Conservation (phyloP, 2,888 invertebrate genomes). For the Scrobipalpa costella region DNA sequence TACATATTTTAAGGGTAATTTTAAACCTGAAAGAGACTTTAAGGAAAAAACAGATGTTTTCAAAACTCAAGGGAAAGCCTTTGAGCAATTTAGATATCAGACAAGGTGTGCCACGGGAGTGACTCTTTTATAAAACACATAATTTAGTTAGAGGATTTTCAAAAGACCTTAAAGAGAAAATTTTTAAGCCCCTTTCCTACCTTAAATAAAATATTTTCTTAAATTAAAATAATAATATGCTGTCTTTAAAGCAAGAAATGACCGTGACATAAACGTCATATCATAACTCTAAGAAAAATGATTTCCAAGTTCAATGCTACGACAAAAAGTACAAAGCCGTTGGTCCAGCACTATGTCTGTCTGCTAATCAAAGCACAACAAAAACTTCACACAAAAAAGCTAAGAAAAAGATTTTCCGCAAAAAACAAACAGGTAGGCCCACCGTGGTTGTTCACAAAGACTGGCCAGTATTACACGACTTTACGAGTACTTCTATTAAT, state of each 20-base stretch:
- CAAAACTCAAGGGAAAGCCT: too few relatives aligned
- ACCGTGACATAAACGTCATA: not conserved
- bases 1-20: not conserved
- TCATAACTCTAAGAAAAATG: not conserved
- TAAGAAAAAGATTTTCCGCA: slow-evolving; percentile 18
- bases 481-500: not conserved
- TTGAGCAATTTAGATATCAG: too few relatives aligned
- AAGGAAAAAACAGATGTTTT: too few relatives aligned
- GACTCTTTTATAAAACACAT: too few relatives aligned
- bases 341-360: not conserved
- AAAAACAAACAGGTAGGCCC: slow-evolving; percentile 25
- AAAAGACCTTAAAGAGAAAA: too few relatives aligned
- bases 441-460: slow-evolving; percentile 3
- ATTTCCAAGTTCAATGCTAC: slow-evolving; percentile 6
- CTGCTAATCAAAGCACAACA: slow-evolving; percentile 12
- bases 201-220: too few relatives aligned
- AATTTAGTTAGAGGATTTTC: too few relatives aligned
- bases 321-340: not conserved
- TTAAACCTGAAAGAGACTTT: too few relatives aligned
- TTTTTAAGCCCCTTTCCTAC: too few relatives aligned
- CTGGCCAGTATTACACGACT: not conserved
- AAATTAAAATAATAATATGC: not conserved
- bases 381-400: slow-evolving; percentile 15
- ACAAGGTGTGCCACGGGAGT: too few relatives aligned
- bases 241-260: not conserved